Evolutionary conservation across 1,140 invertebrate species (phyloP).

Genomic region (Wasmannia auropunctata): DNA sequence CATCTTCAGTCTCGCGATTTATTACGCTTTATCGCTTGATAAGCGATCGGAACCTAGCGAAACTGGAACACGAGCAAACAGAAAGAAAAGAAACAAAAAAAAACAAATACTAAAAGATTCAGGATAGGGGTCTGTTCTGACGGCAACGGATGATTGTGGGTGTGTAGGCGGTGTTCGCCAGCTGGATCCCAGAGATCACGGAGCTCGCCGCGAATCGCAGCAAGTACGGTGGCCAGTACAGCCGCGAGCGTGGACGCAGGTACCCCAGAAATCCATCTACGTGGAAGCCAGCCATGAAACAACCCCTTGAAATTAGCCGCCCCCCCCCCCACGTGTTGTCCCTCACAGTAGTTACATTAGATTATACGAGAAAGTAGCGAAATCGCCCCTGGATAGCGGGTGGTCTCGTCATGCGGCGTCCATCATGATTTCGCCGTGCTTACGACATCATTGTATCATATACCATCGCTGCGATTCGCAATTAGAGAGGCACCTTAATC

Average conservation of each 20-base stretch:
- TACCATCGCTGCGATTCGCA: not conserved
- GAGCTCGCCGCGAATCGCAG: slow-evolving; percentile 98
- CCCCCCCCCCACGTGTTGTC: too few relatives aligned
- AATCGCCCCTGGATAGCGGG: slow-evolving; percentile 79
- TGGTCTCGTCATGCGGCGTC: slow-evolving; percentile 44
- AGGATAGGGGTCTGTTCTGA: slow-evolving; percentile 81
- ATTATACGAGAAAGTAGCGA: slow-evolving; percentile 76
- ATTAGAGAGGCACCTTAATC: not conserved
- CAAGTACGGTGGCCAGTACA: slow-evolving; percentile 99
- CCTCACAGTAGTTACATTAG: slow-evolving; percentile 77
- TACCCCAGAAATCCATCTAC: slow-evolving; percentile 87
- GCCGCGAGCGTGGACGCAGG: slow-evolving; percentile 99
- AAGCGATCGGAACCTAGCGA: slow-evolving; percentile 5
- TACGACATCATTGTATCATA: not conserved
- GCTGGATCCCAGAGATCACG: slow-evolving; percentile 99
- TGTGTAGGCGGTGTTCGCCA: slow-evolving; percentile 98
- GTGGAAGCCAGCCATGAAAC: slow-evolving; percentile 77
- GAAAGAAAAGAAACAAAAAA: slow-evolving; percentile 35
- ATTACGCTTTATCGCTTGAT: not conserved
- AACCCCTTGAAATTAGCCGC: slow-evolving; percentile 62
- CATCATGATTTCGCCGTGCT: not conserved
- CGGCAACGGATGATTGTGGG: slow-evolving; percentile 86
- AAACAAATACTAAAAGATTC: slow-evolving; percentile 60
- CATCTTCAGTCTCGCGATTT: not conserved
- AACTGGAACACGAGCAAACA: slow-evolving; percentile 10